Evolutionary conservation across 35 echinoderm and acorn worm species (phyloP).

Genomic region (Apostichopus parvimensis): DNA sequence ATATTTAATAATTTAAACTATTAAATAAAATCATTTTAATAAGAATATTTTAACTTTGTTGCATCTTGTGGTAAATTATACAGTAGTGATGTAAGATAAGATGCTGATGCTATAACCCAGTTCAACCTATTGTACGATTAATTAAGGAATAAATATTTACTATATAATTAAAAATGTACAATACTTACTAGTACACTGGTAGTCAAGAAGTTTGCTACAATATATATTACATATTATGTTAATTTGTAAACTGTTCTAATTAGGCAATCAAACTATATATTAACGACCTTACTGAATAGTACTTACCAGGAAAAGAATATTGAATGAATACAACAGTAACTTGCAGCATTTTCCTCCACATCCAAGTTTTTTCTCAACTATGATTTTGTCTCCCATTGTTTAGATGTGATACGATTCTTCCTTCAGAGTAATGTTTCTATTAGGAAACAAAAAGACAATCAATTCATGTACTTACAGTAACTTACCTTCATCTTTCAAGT

Average conservation of each 20-base stretch:
- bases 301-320: conserved; percentile 34
- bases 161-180: neutral
- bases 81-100: neutral
- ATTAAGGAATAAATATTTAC: neutral
- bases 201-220: neutral
- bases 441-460: too few species aligned
- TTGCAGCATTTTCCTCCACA: conserved; percentile 46
- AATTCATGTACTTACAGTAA: too few species aligned
- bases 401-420: too few species aligned
- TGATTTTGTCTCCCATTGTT: conserved; percentile 11
- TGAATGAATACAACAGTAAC: conserved; percentile 20
- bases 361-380: conserved; percentile 20
- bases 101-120: neutral
- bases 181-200: neutral
- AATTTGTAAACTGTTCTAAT: neutral
- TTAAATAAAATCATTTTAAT: too few species aligned
- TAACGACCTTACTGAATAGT: neutral
- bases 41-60: too few species aligned
- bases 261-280: neutral
- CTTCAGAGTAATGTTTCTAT: too few species aligned
- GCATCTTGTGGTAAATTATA: too few species aligned
- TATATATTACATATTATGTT: neutral
- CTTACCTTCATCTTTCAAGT: too few species aligned
- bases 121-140: neutral
- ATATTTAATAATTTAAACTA: too few species aligned